Percentiles rank a stretch among this genome's conserved stretches.
phyloP scores from a whole-genome alignment of 1,140 invertebrate genomes.

The Anagrus nilaparvatae region DNA sequence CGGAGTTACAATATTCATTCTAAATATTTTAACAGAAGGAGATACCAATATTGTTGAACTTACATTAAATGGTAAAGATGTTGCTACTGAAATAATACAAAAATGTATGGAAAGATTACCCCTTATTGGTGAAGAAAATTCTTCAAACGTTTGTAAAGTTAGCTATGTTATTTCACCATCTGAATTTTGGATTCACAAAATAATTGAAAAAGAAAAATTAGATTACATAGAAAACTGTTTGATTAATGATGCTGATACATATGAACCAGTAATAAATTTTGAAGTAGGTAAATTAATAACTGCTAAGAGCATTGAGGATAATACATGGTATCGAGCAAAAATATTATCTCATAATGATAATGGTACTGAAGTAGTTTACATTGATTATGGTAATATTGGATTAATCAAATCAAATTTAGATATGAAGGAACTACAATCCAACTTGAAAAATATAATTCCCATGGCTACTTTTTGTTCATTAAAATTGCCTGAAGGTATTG shows the following conservation, averaged over 20 bases:
- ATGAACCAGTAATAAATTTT: conserved; percentile 39
- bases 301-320: conserved; percentile 58
- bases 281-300: conserved; percentile 52
- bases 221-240: conserved; percentile 52
- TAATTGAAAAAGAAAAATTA: conserved; percentile 48
- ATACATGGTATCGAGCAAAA: conserved; percentile 58
- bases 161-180: conserved; percentile 55
- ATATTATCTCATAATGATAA: conserved; percentile 49
- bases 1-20: conserved; percentile 32
- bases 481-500: conserved; percentile 48
- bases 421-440: conserved; percentile 51
- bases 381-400: conserved; percentile 65
- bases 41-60: conserved; percentile 56
- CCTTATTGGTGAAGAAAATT: conserved; percentile 34
- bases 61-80: conserved; percentile 48
- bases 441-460: conserved; percentile 48
- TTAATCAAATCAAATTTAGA: conserved; percentile 37
- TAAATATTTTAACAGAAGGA: conserved; percentile 44
- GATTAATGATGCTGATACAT: conserved; percentile 46
- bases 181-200: conserved; percentile 63
- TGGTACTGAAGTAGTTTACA: conserved; percentile 55
- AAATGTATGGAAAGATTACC: conserved; percentile 22
- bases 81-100: conserved; percentile 45
- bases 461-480: conserved; percentile 54
- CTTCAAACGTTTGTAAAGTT: conserved; percentile 43